Evolutionary conservation across 2,888 invertebrate species (phyloP).

Genomic region (Parnassius smintheus): DNA sequence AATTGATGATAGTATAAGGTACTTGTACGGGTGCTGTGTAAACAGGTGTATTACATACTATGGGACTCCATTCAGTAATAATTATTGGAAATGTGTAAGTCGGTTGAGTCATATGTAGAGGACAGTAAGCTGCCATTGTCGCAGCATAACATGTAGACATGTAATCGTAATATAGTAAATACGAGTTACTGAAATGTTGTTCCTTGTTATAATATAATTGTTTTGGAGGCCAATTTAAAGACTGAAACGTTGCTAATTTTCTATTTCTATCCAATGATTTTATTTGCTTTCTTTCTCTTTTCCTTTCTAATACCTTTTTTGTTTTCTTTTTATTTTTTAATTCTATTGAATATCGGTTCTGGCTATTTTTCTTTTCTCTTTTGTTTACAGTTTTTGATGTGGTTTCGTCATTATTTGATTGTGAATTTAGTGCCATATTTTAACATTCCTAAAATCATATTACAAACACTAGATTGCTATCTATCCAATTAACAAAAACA

Average conservation of each 20-base stretch:
- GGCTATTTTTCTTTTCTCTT: neutral
- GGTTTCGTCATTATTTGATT: neutral
- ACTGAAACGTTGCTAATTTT: neutral
- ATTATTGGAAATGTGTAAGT: constrained; percentile 31
- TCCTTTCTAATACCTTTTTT: neutral
- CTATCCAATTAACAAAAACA: neutral
- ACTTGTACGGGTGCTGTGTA: constrained; percentile 32
- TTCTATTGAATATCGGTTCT: neutral
- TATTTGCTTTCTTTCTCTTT: neutral
- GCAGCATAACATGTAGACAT: neutral
- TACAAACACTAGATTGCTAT: neutral
- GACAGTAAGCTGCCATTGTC: constrained; percentile 33
- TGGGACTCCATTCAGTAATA: constrained; percentile 37
- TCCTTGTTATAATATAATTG: neutral
- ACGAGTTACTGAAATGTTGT: neutral
- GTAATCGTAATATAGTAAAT: neutral
- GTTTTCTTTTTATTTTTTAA: constrained; percentile 1
- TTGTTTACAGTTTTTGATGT: neutral
- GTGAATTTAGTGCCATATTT: constrained; percentile 24
- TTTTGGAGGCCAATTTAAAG: neutral
- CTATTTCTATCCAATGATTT: neutral
- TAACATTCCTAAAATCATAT: constrained; percentile 26
- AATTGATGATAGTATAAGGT: constrained; percentile 34
- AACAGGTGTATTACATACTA: constrained; percentile 28
- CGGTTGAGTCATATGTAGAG: constrained; percentile 32